A percentile compares a stretch with the other conserved stretches of the same genome.
phyloP scores from a whole-genome alignment of 2,797 vertebrate genomes.

The Phoebastria nigripes region DNA sequence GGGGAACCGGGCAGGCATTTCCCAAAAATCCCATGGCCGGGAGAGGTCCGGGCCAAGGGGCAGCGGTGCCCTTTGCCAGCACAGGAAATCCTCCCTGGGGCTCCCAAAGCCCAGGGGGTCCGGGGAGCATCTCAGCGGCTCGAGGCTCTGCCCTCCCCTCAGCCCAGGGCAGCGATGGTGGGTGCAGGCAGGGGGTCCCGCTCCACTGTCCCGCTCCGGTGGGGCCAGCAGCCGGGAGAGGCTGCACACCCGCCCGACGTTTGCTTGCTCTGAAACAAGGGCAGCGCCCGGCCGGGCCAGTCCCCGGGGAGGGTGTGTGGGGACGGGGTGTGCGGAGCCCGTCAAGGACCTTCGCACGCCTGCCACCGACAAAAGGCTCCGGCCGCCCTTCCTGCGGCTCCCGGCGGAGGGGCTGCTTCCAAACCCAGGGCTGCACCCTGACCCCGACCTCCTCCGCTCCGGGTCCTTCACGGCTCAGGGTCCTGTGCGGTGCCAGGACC shows the following conservation, averaged over 20 bases:
- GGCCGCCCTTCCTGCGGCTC: not conserved
- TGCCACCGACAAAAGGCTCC: not conserved
- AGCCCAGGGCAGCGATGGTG: not conserved
- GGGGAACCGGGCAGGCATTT: not conserved
- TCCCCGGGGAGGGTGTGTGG: not conserved
- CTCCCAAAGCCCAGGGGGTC: not conserved
- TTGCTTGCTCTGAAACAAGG: not conserved
- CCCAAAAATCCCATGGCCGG: not conserved
- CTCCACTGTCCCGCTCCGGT: fast-evolving
- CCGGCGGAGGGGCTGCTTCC: not conserved
- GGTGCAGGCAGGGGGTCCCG: not conserved
- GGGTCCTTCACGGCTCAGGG: fast-evolving
- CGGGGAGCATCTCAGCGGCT: not conserved
- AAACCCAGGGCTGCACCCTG: not conserved
- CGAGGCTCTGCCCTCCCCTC: not conserved
- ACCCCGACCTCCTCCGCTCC: not conserved
- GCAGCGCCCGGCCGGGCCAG: not conserved
- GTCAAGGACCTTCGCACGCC: not conserved
- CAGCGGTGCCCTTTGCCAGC: not conserved
- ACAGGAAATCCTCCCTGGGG: constrained; percentile 15
- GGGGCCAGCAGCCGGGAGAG: not conserved
- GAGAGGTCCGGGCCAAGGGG: not conserved
- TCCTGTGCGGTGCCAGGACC: not conserved
- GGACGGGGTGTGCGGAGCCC: not conserved
- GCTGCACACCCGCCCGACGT: fast-evolving